A percentile compares a stretch with the other conserved stretches of the same genome.
Conservation (phyloP, 2,888 invertebrate genomes). For the Scaptomyza caliginosa region DNA sequence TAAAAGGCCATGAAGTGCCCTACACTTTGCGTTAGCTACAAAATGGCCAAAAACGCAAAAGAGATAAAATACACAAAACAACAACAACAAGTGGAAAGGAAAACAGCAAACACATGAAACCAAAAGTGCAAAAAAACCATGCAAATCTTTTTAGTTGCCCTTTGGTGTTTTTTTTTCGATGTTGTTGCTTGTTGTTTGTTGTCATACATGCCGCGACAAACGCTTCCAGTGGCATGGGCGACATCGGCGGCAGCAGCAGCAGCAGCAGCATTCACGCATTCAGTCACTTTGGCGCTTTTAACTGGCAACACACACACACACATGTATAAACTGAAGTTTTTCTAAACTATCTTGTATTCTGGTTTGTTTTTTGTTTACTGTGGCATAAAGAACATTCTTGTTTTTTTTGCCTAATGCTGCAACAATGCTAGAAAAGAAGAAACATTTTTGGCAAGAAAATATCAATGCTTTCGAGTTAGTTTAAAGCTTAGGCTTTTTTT, state of each 20-base stretch:
- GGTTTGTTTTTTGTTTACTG: slow-evolving; percentile 16
- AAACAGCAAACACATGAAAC: slow-evolving; percentile 1
- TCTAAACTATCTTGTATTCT: not conserved
- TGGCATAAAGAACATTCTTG: slow-evolving; percentile 19
- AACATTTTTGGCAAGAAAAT: not conserved
- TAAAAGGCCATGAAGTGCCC: slow-evolving; percentile 2
- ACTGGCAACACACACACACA: slow-evolving; percentile 52
- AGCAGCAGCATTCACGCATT: slow-evolving; percentile 46
- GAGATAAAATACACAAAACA: slow-evolving; percentile 4
- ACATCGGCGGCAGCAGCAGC: slow-evolving; percentile 1
- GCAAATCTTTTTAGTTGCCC: slow-evolving; percentile 71
- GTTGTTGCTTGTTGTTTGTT: slow-evolving; percentile 16
- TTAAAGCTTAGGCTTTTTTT: not conserved
- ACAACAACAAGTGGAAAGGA: not conserved
- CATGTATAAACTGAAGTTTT: not conserved
- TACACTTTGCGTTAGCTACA: slow-evolving; percentile 69
- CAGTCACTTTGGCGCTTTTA: slow-evolving; percentile 73
- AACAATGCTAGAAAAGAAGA: slow-evolving; percentile 1
- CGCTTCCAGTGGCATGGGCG: slow-evolving; percentile 30
- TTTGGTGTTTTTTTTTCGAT: slow-evolving; percentile 18
- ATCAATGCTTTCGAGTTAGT: too few species aligned
- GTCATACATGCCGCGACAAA: slow-evolving; percentile 47
- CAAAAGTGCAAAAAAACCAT: slow-evolving; percentile 26
- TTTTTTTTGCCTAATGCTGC: slow-evolving; percentile 2
- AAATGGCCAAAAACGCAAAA: slow-evolving; percentile 38